These are phyloP conservation scores for Pampusana beccarii DNA, from an alignment of 2,113 vertebrate species.

Conservation along the genomic window DNA sequence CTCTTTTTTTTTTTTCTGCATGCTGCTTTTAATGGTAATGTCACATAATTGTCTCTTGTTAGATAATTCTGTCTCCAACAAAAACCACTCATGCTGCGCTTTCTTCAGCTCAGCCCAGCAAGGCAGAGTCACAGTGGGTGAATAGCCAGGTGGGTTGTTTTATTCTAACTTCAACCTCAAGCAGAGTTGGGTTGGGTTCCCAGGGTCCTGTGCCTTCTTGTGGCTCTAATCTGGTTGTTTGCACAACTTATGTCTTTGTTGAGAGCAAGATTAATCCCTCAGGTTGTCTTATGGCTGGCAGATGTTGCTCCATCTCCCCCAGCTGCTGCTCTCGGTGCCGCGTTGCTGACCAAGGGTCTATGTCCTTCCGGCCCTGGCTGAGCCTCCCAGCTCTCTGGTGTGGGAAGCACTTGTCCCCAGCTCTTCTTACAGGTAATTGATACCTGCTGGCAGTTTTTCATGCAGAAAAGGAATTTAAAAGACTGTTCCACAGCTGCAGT, in stretches of 20 bases:
- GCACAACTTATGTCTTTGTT: not conserved
- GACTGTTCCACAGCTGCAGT: not conserved
- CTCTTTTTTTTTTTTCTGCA: not conserved
- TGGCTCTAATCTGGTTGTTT: not conserved
- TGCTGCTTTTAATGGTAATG: not conserved
- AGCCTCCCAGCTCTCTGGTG: not conserved
- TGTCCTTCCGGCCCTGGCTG: not conserved
- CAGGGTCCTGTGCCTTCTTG: not conserved
- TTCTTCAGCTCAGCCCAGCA: not conserved
- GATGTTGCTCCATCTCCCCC: rapidly evolving
- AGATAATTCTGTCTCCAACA: not conserved
- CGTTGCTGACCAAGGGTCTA: rapidly evolving
- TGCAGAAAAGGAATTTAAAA: not conserved
- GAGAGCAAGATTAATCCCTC: not conserved
- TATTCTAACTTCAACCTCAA: rapidly evolving
- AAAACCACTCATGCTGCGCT: not conserved
- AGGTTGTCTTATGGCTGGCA: not conserved
- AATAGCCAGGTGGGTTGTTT: not conserved
- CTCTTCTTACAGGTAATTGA: not conserved
- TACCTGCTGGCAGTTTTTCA: not conserved
- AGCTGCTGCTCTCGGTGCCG: rapidly evolving
- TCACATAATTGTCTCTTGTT: slow-evolving; percentile 24
- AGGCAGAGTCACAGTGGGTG: not conserved
- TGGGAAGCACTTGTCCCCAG: not conserved
- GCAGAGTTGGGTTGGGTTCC: not conserved